phyloP scores from a whole-genome alignment of 2,113 vertebrate species.

The Alosa alosa region DNA sequence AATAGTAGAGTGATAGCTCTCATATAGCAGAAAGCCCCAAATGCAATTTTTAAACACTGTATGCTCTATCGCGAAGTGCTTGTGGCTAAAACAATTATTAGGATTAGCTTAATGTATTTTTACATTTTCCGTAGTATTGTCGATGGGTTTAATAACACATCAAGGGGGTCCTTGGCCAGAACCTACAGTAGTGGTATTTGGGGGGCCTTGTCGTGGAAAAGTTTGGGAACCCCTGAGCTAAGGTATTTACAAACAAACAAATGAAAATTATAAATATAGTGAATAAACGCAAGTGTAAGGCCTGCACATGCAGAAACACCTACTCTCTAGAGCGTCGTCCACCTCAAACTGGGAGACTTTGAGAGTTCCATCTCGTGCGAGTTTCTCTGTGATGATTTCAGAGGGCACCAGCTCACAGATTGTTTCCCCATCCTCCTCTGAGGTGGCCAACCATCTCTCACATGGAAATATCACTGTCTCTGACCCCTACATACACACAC shows the following conservation, averaged over 20 bases:
- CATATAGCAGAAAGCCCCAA: too few relatives aligned
- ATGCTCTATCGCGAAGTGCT: too few relatives aligned
- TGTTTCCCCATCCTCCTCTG: constrained; percentile 90
- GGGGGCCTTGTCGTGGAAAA: too few relatives aligned
- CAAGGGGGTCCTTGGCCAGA: too few relatives aligned
- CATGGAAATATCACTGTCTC: constrained; percentile 92
- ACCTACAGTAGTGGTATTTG: too few relatives aligned
- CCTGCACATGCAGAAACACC: constrained; percentile 39
- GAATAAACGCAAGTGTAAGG: not conserved
- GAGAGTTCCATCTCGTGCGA: constrained; percentile 85
- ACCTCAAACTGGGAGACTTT: constrained; percentile 87
- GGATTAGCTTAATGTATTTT: too few relatives aligned
- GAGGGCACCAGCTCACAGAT: constrained; percentile 90
- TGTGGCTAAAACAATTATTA: too few relatives aligned
- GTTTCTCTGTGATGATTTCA: constrained; percentile 91
- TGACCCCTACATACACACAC: constrained; percentile 75
- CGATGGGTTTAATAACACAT: too few relatives aligned
- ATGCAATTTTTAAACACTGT: too few relatives aligned
- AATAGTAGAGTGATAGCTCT: too few relatives aligned
- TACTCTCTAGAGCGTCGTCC: constrained; percentile 94
- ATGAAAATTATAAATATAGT: not conserved
- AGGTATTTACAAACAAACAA: not conserved
- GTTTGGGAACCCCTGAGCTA: too few relatives aligned
- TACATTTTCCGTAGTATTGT: too few relatives aligned
- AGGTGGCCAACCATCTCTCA: constrained; percentile 89